Conservation (phyloP, 2,113 vertebrate species). For the Entelurus aequoreus region DNA sequence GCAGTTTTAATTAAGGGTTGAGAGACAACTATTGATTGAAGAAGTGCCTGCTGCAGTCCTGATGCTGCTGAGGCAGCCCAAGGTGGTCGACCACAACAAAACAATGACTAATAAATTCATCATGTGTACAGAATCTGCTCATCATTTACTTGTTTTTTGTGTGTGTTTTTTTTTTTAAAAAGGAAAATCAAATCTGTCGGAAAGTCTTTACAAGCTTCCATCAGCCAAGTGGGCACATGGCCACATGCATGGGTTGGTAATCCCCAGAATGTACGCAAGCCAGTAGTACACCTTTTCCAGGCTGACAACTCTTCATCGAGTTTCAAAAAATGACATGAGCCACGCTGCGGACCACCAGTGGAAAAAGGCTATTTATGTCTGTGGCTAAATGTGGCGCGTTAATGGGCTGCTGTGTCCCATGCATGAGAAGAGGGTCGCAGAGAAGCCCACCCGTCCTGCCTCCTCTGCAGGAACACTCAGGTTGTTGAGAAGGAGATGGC, state of each 20-base stretch:
- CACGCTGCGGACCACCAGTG: constrained; percentile 63
- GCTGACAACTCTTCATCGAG: constrained; percentile 48
- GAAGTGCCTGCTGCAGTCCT: constrained; percentile 36
- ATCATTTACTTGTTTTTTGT: constrained; percentile 5
- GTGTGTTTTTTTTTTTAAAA: neutral
- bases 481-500: constrained; percentile 33
- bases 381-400: constrained; percentile 72
- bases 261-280: constrained; percentile 57
- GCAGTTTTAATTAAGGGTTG: constrained; percentile 63
- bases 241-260: constrained; percentile 39
- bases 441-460: constrained; percentile 48
- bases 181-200: neutral
- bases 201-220: constrained; percentile 17
- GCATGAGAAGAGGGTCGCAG: constrained; percentile 38
- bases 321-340: constrained; percentile 69
- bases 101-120: constrained; percentile 12
- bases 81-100: constrained; percentile 12
- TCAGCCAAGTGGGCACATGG: constrained; percentile 30
- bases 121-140: constrained; percentile 8
- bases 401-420: constrained; percentile 62
- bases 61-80: constrained; percentile 16
- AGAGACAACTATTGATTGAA: constrained; percentile 57
- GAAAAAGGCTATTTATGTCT: constrained; percentile 78
- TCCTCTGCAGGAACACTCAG: constrained; percentile 52
- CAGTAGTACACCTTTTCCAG: constrained; percentile 47